Evolutionary conservation across 2,113 vertebrate genomes (phyloP), one percentile per base, ranked within the genome.

Genomic region (cattle (Bos taurus)): DNA sequence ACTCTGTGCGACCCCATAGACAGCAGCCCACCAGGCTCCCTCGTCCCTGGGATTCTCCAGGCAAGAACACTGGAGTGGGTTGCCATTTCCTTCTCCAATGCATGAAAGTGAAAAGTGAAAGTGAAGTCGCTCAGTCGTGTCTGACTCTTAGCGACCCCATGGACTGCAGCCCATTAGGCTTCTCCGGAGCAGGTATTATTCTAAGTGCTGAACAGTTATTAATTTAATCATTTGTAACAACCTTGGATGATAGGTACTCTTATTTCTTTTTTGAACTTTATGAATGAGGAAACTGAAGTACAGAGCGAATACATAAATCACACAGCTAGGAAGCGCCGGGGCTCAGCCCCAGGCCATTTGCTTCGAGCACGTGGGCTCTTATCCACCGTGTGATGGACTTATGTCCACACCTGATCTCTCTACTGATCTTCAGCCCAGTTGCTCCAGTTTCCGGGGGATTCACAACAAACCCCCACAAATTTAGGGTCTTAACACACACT

Each of bases 281-380:
- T 92, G 36, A 57, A 40, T 48, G 67, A 62, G 43, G 89, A 81
- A 17, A 33, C 7, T 14, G 40, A 48, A 59, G 57, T 81, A 11
- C 1, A 5, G 83, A 60, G 82, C 6, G 1, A 59, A 74, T 59
- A 3, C 1, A 0, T 33, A 26, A n/a, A 48, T 10, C 46, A n/a
- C 56, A 26, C 28, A 54, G 54, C n/a, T 43, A 33, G 56, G n/a
- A 43, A 19, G n/a, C 1, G 10, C 14, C 52, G 64, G 33, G 52
- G 8, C 46, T 48, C 30, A 64, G 13, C 17, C 57, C 48, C 57
- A 1, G 57, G 56, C 28, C 3, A 7, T 16, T 23, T 62, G 30
- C 36, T 62, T 9, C 36, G 2, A 19, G 57, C 16, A 0, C 0
- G 10, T 10, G 25, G 2, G 43, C 33, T 16, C 30, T 28, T 23